Conservation (phyloP, 64 coral and sea anemone genomes). For the Porites lutea region DNA sequence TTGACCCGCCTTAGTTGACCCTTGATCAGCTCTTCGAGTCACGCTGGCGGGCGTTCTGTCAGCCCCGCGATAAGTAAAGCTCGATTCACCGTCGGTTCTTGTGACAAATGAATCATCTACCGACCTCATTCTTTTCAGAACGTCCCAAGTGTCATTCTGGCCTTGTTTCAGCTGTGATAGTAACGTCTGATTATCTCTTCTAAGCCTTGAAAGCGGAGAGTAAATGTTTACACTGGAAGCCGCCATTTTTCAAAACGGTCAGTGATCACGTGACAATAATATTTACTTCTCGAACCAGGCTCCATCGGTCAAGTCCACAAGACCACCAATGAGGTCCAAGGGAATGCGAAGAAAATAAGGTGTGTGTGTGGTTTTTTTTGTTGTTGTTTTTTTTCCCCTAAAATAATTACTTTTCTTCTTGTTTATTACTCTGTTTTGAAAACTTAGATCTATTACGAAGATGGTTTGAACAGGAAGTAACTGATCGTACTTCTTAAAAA, state of each 20-base stretch:
- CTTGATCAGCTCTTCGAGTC: slow-evolving; percentile 11
- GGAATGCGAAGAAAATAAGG: background rate
- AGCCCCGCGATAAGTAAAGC: slow-evolving; percentile 71
- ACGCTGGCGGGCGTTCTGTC: slow-evolving; percentile 75
- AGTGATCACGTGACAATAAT: slow-evolving; percentile 61
- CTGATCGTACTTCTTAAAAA: too few species aligned
- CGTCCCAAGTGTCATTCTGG: slow-evolving; percentile 67
- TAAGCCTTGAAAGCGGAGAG: slow-evolving; percentile 73
- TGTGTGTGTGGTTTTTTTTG: background rate
- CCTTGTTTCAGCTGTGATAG: slow-evolving; percentile 69
- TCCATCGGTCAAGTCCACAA: background rate
- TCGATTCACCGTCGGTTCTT: slow-evolving; percentile 54
- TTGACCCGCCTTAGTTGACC: background rate
- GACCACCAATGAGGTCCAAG: background rate
- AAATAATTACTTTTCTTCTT: too few species aligned
- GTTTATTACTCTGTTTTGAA: too few species aligned
- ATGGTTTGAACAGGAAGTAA: too few species aligned
- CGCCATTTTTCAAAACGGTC: slow-evolving; percentile 88
- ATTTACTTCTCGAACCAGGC: slow-evolving; percentile 32
- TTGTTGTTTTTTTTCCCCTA: background rate
- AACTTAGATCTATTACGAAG: too few species aligned
- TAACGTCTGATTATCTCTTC: slow-evolving; percentile 76
- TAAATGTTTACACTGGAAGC: slow-evolving; percentile 78
- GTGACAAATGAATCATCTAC: background rate
- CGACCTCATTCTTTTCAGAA: slow-evolving; percentile 71